Evolutionary conservation across 2,113 vertebrate genomes (phyloP), one percentile per base, ranked within the genome.

Genomic region (Calonectris borealis): DNA sequence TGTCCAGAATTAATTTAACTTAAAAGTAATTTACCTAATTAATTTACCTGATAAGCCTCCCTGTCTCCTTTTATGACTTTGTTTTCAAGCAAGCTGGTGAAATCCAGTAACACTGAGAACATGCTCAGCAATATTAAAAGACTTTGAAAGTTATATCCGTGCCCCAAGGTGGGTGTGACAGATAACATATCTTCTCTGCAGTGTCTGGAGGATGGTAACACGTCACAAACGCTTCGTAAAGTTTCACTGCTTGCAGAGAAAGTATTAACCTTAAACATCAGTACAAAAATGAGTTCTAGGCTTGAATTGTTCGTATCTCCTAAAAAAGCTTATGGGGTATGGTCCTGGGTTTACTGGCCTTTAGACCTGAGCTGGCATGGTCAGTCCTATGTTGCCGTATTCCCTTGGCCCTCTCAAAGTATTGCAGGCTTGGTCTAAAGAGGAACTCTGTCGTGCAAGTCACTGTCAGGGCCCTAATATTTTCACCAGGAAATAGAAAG

Each of bases 311-410:
- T 85, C 12, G 0, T n/a, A 34, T 19, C 14, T 51, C 48, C 42
- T 46, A 5, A 40, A 73, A 87, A 65, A 46, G 24, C 4, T 77
- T 24, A 13, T 4, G 15, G 24, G 27, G 10, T 11, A 14, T 13
- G 29, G 44, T 60, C 8, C 55, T 49, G 46, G 29, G 7, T 42
- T 64, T 51, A 9, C 2, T 36, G 49, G 17, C 25, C 31, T 17
- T 42, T 24, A 42, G 16, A 24, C 18, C 19, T 3, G 16, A 52
- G 31, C n/a, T 76, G 49, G 1, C 1, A 1, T 9, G 9, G 36
- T 25, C 26, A 73, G 34, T 36, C 27, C 11, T 15, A 1, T 0
- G 2, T 27, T 60, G 15, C 34, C 3, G 1, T 2, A 1, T 42
- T 77, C 19, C 13, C 8, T 52, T 42, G 17, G 13, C 13, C 4